Evolutionary conservation across 1,140 invertebrate genomes (phyloP).

Genomic region (Pantala flavescens): DNA sequence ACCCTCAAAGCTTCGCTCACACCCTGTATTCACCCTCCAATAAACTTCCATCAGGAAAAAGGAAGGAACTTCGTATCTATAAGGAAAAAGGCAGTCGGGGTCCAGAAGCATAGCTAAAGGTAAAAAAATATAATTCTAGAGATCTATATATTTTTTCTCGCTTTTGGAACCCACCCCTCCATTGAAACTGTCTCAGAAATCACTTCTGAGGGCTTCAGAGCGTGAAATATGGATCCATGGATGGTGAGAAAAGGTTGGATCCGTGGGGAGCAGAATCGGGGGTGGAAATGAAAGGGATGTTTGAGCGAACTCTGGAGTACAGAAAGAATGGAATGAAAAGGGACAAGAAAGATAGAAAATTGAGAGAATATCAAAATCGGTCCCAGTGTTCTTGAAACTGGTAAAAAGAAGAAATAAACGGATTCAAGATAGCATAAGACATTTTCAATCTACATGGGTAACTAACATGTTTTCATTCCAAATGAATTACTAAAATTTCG

Average conservation of each 20-base stretch:
- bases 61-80: constrained; percentile 5
- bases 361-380: neutral
- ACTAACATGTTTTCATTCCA: too few relatives aligned
- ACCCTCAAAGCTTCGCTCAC: neutral
- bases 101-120: neutral
- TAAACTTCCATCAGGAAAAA: constrained; percentile 7
- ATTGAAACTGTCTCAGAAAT: constrained; percentile 10
- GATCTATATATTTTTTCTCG: constrained; percentile 1
- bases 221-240: constrained; percentile 8
- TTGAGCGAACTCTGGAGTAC: neutral
- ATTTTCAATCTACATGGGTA: too few relatives aligned
- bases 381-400: neutral
- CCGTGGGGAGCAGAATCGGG: neutral
- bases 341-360: neutral
- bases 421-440: too few relatives aligned
- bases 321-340: neutral
- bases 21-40: constrained; percentile 7
- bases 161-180: neutral
- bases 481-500: too few relatives aligned
- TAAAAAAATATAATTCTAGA: neutral
- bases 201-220: constrained; percentile 7
- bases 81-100: neutral
- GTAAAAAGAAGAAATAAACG: too few relatives aligned
- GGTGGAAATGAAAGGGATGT: neutral
- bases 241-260: neutral